Base-by-base conservation (phyloP, 2,113 vertebrate species). In the Tetrao urogallus region DNA sequence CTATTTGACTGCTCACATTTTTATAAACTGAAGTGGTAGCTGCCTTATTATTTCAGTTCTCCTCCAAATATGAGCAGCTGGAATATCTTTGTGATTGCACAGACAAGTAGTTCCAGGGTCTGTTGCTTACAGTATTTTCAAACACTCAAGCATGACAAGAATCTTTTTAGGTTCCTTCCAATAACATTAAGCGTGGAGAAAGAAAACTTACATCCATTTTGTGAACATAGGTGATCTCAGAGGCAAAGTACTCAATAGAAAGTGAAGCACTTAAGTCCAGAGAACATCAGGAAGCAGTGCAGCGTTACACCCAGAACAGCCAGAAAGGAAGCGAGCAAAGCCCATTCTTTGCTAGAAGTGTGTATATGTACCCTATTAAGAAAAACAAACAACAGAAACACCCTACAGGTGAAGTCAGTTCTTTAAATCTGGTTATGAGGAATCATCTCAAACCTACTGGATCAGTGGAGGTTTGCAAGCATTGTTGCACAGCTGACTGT, bases 1-100 rank as follows among this genome's bases (percentile, higher is more conserved):
- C 65, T 90, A 60, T 77, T 6, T 86, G 65, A 88, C 34, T 88
- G 42, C 15, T 93, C 82, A 86, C 60, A 81, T 77, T 90, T 82
- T 74, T n/a, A 4, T 77, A 76, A 70, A 45, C 38, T 86, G 61
- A 85, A n/a, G 30, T 40, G 30, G 82, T 20, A n/a, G 7, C 48
- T 84, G 75, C 42, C 69, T 81, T 47, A 5, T 9, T 80, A 58
- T 61, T 88, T 60, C 92, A 92, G 60, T 18, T 72, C 74, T 43
- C 42, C 60, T 83, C n/a, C 42, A 94, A 74, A 80, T n/a, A 50
- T 16, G 64, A 89, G 57, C 32, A 54, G 57, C 4, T 60, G 9
- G 40, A 82, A 54, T 20, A 65, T 74, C 93, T 87, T 52, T 76
- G 48, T 28, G 25, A 82, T 74, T 70, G 40, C 67, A 66, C 13